Evolutionary conservation across 2,888 invertebrate species (phyloP), one percentile per base, ranked within the genome.

Genomic region (Ceraclea dissimilis): DNA sequence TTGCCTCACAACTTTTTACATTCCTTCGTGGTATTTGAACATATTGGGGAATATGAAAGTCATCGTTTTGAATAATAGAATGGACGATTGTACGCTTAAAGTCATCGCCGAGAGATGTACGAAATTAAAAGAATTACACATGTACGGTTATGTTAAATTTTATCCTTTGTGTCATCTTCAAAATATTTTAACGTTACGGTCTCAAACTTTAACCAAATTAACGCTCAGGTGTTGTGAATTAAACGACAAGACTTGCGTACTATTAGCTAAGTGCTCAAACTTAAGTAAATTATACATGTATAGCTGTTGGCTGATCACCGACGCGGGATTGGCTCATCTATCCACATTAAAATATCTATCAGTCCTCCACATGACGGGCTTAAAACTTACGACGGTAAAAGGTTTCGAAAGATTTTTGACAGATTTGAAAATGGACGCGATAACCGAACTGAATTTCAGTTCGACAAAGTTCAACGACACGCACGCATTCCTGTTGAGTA

Each of bases 151-250:
- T 34, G 62, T 67, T 6, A 47, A 62, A 26, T 60, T 64, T 58
- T 67, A 64, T 49, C 63, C 65, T 2, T 54, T 56, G 1, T 55
- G 51, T 8, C 66, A 65, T 21, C 56, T 69, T 48, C 51, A 58
- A 4, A 47, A 26, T 2, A 51, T 68, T 31, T 49, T 69, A 6
- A 48, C 47, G 0, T 57, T 54, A 5, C 62, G 65, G 2, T 51
- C 54, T 2, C 43, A 56, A 2, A 56, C 63, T 39, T 59, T 69
- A 19, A 59, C 58, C 2, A 67, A 66, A 49, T 63, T 69, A 10
- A 67, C 68, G 1, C 60, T 69, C 16, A 63, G 68, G 31, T 69
- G 69, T 59, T 61, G 60, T 8, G 65, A 66, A 43, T 55, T 68
- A 2, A 60, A 54, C 1, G 66, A 67, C 50, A 51, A 48, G 1